phyloP scores from a whole-genome alignment of 2,888 invertebrate species.

The Ophion ellenae region DNA sequence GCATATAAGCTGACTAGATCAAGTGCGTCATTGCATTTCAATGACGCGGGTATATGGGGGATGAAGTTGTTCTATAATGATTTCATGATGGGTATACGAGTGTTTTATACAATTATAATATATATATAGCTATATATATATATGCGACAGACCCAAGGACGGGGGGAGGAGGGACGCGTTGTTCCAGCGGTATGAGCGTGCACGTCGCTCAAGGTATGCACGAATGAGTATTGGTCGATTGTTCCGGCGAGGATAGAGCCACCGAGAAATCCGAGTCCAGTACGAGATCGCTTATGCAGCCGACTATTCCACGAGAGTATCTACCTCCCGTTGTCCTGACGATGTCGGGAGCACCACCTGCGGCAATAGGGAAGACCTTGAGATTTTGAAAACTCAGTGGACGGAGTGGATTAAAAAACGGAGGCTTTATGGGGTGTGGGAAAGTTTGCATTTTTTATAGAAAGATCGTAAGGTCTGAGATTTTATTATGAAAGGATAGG shows the following conservation, averaged over 20 bases:
- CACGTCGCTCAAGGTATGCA: constrained; percentile 80
- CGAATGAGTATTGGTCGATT: constrained; percentile 86
- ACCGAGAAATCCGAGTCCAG: constrained; percentile 92
- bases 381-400: background rate
- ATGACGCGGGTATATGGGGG: background rate
- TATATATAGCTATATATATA: background rate
- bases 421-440: background rate
- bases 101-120: constrained; percentile 30
- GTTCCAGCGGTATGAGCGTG: constrained; percentile 16
- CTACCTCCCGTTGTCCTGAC: constrained; percentile 89
- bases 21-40: constrained; percentile 30
- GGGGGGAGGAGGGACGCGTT: constrained; percentile 1
- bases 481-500: too few species aligned
- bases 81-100: constrained; percentile 15
- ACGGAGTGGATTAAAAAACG: background rate
- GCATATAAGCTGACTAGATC: constrained; percentile 54
- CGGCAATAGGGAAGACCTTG: background rate
- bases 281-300: constrained; percentile 93
- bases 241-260: constrained; percentile 88
- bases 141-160: constrained; percentile 17
- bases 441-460: background rate
- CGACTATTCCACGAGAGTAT: constrained; percentile 90
- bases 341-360: constrained; percentile 93
- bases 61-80: constrained; percentile 1
- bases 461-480: too few species aligned